A percentile compares a stretch with the other conserved stretches of the same genome.
These are phyloP conservation scores for Pasiphila rectangulata DNA, from an alignment of 2,888 invertebrate genomes.

Conservation along the genomic window DNA sequence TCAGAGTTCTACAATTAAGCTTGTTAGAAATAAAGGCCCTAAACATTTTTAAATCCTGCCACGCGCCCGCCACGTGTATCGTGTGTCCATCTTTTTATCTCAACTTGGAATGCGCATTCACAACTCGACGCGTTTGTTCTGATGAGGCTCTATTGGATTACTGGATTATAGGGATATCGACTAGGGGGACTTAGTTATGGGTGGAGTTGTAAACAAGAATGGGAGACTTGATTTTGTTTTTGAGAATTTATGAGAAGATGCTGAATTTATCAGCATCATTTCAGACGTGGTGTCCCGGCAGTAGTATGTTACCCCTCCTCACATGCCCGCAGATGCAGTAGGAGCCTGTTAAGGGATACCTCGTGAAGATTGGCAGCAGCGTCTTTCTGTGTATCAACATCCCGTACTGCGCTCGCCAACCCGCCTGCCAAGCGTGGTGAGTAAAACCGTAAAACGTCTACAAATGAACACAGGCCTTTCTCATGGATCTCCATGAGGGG, in stretches of 20 bases:
- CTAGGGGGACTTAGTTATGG: constrained; percentile 21
- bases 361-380: no score
- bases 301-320: no score
- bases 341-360: no score
- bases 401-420: no score
- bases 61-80: constrained; percentile 70
- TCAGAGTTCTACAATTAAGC: neutral
- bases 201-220: neutral
- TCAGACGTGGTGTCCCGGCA: no score
- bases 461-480: no score
- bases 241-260: neutral
- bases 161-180: constrained; percentile 56
- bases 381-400: no score
- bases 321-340: no score
- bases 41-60: constrained; percentile 34
- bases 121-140: constrained; percentile 56
- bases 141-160: constrained; percentile 51
- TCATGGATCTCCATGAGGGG: no score
- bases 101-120: constrained; percentile 70
- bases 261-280: no score
- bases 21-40: neutral
- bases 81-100: constrained; percentile 62
- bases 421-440: no score
- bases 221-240: neutral
- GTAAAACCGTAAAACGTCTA: no score